Conservation (phyloP, 2,797 vertebrate species). For the Aeoliscus strigatus region DNA sequence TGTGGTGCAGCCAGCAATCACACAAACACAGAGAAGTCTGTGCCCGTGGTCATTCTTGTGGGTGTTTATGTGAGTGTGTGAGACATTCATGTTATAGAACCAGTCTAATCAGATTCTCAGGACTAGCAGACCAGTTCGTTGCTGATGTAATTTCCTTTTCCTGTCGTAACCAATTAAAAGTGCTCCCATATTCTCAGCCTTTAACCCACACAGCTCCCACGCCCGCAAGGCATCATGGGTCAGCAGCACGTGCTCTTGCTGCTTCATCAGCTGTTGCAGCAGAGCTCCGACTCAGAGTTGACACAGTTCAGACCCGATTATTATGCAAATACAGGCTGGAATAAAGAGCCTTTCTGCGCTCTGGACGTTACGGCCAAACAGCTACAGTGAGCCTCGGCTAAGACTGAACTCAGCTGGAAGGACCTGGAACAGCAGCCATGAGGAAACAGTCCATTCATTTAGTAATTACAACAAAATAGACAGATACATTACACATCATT, state of each 20-base stretch:
- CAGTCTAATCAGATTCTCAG: slow-evolving; percentile 28
- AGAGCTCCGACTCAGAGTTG: slow-evolving; percentile 39
- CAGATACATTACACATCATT: no score
- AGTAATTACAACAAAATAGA: no score
- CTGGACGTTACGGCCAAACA: slow-evolving; percentile 42
- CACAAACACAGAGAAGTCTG: slow-evolving; percentile 22
- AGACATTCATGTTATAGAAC: no score
- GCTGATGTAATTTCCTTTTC: slow-evolving; percentile 64
- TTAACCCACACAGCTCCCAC: slow-evolving; percentile 54
- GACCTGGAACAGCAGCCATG: slow-evolving; percentile 28
- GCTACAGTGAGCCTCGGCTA: slow-evolving; percentile 42
- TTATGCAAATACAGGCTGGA: slow-evolving; percentile 61
- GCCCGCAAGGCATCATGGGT: slow-evolving; percentile 62
- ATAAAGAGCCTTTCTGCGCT: slow-evolving; percentile 57
- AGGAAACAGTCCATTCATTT: slow-evolving; percentile 33
- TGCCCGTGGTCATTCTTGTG: slow-evolving; percentile 7
- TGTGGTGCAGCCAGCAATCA: slow-evolving; percentile 29
- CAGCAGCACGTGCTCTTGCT: slow-evolving; percentile 43
- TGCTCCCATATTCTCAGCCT: slow-evolving; percentile 25
- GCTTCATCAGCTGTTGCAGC: slow-evolving; percentile 54
- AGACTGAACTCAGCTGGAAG: slow-evolving; percentile 44
- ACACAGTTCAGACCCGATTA: slow-evolving; percentile 65
- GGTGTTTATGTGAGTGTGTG: no score
- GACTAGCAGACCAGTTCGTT: slow-evolving; percentile 13
- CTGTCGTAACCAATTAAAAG: slow-evolving; percentile 52